A percentile compares a stretch with the other conserved stretches of the same genome.
phyloP scores from a whole-genome alignment of 2,113 vertebrate species.

The Phalacrocorax carbo region DNA sequence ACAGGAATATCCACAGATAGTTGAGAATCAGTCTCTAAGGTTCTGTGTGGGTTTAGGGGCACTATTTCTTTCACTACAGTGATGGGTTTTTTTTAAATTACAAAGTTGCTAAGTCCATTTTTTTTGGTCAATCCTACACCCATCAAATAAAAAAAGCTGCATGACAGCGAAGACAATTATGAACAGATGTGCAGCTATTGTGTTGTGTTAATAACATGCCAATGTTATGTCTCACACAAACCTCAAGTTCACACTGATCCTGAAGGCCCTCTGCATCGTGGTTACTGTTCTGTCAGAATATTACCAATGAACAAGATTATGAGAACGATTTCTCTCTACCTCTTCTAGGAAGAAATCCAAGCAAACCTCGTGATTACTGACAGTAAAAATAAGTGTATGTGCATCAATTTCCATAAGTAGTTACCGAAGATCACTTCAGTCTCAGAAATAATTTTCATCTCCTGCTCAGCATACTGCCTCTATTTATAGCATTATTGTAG shows the following conservation, averaged over 20 bases:
- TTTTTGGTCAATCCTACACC: background rate
- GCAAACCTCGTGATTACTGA: background rate
- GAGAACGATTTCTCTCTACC: background rate
- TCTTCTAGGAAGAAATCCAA: background rate
- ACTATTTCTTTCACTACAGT: background rate
- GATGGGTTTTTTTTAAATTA: background rate
- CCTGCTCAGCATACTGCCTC: background rate
- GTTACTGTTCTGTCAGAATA: background rate
- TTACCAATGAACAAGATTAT: background rate
- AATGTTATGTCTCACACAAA: background rate
- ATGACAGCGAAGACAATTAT: too few species aligned
- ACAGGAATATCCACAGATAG: background rate
- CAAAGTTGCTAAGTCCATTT: background rate
- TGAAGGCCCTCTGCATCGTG: background rate
- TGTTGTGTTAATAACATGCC: background rate
- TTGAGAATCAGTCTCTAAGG: background rate
- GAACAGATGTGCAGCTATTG: background rate
- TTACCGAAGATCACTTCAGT: background rate
- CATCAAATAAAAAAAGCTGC: background rate
- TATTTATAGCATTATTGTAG: background rate
- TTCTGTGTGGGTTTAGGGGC: too few species aligned
- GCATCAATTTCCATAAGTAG: background rate
- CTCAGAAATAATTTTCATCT: background rate
- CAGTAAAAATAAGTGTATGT: background rate
- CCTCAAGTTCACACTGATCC: background rate